phyloP scores from a whole-genome alignment of 2,113 vertebrate species.

The Bubo bubo region DNA sequence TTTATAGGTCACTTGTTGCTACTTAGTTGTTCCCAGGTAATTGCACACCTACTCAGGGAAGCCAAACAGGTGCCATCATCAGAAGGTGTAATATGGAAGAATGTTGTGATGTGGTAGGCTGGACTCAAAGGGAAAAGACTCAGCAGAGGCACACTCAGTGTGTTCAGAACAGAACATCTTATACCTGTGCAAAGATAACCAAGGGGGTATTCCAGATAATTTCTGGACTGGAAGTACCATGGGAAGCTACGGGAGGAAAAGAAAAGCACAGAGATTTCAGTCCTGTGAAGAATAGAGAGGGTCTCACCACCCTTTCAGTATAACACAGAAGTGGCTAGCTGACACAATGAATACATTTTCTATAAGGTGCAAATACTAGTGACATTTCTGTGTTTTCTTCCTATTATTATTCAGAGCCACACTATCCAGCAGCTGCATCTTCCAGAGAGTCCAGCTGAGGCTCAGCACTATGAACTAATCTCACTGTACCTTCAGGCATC shows the following conservation, averaged over 20 bases:
- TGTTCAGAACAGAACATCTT: not conserved
- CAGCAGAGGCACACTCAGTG: not conserved
- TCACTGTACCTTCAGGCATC: constrained; percentile 42
- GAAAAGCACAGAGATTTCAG: not conserved
- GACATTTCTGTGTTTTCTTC: constrained; percentile 15
- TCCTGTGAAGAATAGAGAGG: not conserved
- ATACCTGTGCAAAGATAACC: not conserved
- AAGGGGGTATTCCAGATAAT: not conserved
- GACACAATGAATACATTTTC: constrained; percentile 15
- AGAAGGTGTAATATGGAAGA: not conserved
- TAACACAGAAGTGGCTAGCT: not conserved
- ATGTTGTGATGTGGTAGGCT: not conserved
- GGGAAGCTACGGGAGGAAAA: not conserved
- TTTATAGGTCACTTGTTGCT: not conserved
- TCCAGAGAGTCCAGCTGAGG: constrained; percentile 52
- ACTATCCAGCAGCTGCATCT: constrained; percentile 47
- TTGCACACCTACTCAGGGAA: not conserved
- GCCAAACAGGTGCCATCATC: not conserved
- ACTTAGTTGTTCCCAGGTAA: not conserved
- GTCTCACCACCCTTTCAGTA: not conserved
- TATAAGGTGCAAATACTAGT: not conserved
- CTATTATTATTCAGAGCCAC: constrained; percentile 45
- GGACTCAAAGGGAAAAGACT: not conserved
- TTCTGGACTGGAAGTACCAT: not conserved
- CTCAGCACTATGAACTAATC: constrained; percentile 49